Evolutionary conservation across 30 jellyfish, hydroid and myxozoan genomes (phyloP), one percentile per base, ranked within the genome.

Genomic region (Aurelia sp.): DNA sequence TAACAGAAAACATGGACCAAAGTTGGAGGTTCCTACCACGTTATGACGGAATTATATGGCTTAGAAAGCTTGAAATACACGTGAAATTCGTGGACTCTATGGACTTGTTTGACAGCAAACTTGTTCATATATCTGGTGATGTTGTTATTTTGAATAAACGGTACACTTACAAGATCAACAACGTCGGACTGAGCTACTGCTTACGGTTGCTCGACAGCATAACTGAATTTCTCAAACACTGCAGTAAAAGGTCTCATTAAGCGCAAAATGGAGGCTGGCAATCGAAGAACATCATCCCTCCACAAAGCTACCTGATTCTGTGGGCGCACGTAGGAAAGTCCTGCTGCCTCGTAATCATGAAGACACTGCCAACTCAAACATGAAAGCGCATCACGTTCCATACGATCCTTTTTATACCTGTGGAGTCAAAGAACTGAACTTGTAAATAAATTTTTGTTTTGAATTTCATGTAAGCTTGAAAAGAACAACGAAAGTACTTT

Each of bases 11-110:
- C 80, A 53, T 63, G 40, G 86, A 82, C 62, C 18, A 57, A 23
- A 62, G 70, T 21, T 82, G 92, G 92, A 70, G 52, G 60, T 71
- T 62, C 27, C 52, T 19, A 60, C 92, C 92, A 13, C 92, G 92
- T 13, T 82, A 69, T 63, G n/a, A 62, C 15, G 86, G 86, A 1
- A 18, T 23, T 3, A 58, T 82, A 11, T 82, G 92, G 92, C 72
- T 82, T 17, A 70, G 85, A 51, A 62, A 71, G 71, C 81, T 82
- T 31, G 79, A 57, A 40, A 63, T 82, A 5, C 69, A 71, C 57
- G 92, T 82, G 37, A 53, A 71, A 41, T 67, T 67, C 61, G 9
- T 22, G 13, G 84, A 68, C 5, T 9, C 81, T 19, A 44, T 68
- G 11, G 60, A 60, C 19, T 33, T 60, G 9, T 82, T 82, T 19